Evolutionary conservation across 2,797 vertebrate species (phyloP).

Genomic region (Erpetoichthys calabaricus): DNA sequence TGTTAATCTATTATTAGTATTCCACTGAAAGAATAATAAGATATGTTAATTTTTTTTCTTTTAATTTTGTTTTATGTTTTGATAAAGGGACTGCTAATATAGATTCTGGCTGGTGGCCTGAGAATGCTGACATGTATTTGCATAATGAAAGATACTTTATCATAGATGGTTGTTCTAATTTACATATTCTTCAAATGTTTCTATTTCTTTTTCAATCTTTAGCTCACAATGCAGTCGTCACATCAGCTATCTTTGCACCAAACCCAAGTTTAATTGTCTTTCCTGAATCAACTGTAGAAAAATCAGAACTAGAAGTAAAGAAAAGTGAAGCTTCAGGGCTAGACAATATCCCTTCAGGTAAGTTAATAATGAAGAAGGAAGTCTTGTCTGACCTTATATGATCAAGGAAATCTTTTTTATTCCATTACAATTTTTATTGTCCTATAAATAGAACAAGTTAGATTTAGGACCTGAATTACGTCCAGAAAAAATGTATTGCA

Average conservation of each 20-base stretch:
- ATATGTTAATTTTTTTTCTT: too few species aligned
- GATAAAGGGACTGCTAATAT: too few species aligned
- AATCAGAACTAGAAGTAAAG: slow-evolving; percentile 65
- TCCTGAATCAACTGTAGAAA: slow-evolving; percentile 63
- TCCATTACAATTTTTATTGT: too few species aligned
- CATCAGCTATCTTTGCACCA: slow-evolving; percentile 90
- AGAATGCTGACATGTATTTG: not conserved
- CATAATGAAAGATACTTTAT: not conserved
- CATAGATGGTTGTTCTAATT: slow-evolving; percentile 4
- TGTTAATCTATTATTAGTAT: too few species aligned
- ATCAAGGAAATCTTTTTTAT: too few species aligned
- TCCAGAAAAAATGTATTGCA: too few species aligned
- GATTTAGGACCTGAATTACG: too few species aligned
- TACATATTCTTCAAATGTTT: slow-evolving; percentile 17
- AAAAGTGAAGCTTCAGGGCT: slow-evolving; percentile 57
- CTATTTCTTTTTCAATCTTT: slow-evolving; percentile 17
- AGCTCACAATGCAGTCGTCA: slow-evolving; percentile 97
- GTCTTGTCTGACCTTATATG: too few species aligned
- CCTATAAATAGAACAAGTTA: too few species aligned
- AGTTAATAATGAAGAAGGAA: not conserved
- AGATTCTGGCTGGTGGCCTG: too few species aligned
- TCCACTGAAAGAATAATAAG: too few species aligned
- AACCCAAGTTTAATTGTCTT: slow-evolving; percentile 83
- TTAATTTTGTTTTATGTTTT: too few species aligned
- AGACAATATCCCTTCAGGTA: slow-evolving; percentile 83